phyloP scores from a whole-genome alignment of 2,113 vertebrate species.

The Leuciscus idus region DNA sequence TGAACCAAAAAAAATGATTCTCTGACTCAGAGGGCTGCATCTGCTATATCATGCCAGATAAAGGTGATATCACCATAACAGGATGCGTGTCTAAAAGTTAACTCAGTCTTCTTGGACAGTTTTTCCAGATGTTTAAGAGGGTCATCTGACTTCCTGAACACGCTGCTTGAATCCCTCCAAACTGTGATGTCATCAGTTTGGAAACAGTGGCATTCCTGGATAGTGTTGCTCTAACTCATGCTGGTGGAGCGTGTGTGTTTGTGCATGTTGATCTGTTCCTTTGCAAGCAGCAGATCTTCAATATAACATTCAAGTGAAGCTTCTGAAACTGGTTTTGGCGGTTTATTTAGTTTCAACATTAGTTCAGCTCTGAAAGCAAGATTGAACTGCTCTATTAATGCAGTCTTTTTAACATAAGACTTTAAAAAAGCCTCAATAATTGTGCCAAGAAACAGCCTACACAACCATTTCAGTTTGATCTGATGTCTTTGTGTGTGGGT shows the following conservation, averaged over 20 bases:
- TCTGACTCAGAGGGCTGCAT: neutral
- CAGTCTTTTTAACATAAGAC: neutral
- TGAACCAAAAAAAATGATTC: neutral
- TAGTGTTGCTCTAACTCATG: neutral
- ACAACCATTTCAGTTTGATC: neutral
- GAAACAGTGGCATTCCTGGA: neutral
- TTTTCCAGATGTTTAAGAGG: constrained; percentile 25
- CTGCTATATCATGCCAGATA: neutral
- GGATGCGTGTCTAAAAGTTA: neutral
- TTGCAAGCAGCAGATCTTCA: neutral
- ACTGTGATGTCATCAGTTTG: constrained; percentile 19
- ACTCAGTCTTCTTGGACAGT: neutral
- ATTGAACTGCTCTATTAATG: neutral
- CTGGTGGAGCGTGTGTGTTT: neutral
- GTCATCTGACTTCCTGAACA: constrained; percentile 21
- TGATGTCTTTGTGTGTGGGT: neutral
- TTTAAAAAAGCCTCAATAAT: neutral
- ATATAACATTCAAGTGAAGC: neutral
- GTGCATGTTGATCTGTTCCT: neutral
- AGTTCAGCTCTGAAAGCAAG: neutral
- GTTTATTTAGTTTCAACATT: neutral
- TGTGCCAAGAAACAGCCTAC: neutral
- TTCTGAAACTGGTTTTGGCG: neutral
- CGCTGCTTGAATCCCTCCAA: neutral
- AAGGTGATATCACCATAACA: neutral